Evolutionary conservation across 2,113 vertebrate species (phyloP).

Genomic region (Dicrurus megarhynchus): DNA sequence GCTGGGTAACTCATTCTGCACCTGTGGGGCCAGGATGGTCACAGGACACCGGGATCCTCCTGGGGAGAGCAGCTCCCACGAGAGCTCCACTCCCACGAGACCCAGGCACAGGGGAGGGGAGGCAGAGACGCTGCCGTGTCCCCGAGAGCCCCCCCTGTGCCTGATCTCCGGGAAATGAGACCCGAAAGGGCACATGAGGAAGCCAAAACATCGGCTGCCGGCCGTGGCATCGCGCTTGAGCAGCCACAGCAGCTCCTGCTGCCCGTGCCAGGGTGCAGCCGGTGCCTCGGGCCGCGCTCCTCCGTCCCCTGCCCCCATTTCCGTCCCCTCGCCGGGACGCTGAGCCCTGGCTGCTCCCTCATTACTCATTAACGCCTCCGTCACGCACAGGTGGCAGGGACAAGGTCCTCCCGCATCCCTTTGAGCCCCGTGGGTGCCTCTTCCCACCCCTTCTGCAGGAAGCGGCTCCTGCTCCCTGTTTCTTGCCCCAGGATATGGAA

Average conservation of each 20-base stretch:
- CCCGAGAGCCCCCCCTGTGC: fast-evolving
- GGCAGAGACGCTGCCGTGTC: not conserved
- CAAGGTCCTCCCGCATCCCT: not conserved
- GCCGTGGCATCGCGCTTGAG: fast-evolving
- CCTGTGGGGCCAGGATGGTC: not conserved
- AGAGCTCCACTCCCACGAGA: not conserved
- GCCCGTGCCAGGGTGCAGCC: fast-evolving
- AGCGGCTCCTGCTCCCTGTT: fast-evolving
- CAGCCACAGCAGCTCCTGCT: fast-evolving
- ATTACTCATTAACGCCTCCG: not conserved
- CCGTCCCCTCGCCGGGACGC: not conserved
- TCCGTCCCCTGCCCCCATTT: not conserved
- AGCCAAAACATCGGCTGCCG: fast-evolving
- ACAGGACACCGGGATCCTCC: not conserved
- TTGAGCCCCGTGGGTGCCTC: fast-evolving
- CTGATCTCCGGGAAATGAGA: too few species aligned
- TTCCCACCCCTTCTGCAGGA: not conserved
- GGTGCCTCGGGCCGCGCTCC: not conserved
- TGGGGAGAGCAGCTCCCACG: not conserved
- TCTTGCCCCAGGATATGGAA: not conserved
- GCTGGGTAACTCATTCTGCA: not conserved
- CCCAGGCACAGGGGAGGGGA: not conserved
- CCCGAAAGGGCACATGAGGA: not conserved
- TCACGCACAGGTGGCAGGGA: fast-evolving
- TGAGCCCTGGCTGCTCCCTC: not conserved